Evolutionary conservation across 2,797 vertebrate species (phyloP).

Genomic region (Pantherophis vulpinus): DNA sequence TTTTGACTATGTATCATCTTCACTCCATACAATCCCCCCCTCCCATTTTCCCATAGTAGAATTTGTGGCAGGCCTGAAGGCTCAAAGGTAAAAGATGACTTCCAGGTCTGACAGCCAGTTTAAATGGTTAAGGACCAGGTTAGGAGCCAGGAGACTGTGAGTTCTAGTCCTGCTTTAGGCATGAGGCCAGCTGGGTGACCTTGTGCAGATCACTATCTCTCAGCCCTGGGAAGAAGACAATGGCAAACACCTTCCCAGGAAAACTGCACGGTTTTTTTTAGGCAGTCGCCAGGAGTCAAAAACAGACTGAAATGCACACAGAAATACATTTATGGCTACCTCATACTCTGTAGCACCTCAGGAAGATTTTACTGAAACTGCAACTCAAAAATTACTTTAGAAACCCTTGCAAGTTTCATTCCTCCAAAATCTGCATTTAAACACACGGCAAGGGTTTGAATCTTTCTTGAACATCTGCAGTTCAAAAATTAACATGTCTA

Average conservation of each 20-base stretch:
- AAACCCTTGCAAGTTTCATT: slow-evolving; percentile 4
- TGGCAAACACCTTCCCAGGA: neutral
- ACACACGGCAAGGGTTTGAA: neutral
- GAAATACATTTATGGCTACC: neutral
- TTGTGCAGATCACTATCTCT: neutral
- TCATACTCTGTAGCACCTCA: neutral
- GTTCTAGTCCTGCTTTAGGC: neutral
- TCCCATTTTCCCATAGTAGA: no score
- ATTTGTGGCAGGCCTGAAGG: no score
- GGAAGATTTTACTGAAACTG: neutral
- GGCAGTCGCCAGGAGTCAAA: neutral
- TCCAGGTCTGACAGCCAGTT: no score
- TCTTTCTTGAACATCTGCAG: slow-evolving; percentile 5
- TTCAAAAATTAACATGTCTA: neutral
- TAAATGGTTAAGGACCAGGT: neutral
- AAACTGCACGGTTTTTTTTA: neutral
- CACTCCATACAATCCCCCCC: no score
- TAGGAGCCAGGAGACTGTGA: neutral
- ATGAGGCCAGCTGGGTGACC: neutral
- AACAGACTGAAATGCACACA: neutral
- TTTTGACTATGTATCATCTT: no score
- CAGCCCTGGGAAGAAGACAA: neutral
- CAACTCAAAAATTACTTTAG: neutral
- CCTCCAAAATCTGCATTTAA: neutral
- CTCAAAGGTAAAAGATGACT: no score